Evolutionary conservation across 1,140 invertebrate species (phyloP), one percentile per base, ranked within the genome.

Genomic region (Venustaconcha ellipsiformis): DNA sequence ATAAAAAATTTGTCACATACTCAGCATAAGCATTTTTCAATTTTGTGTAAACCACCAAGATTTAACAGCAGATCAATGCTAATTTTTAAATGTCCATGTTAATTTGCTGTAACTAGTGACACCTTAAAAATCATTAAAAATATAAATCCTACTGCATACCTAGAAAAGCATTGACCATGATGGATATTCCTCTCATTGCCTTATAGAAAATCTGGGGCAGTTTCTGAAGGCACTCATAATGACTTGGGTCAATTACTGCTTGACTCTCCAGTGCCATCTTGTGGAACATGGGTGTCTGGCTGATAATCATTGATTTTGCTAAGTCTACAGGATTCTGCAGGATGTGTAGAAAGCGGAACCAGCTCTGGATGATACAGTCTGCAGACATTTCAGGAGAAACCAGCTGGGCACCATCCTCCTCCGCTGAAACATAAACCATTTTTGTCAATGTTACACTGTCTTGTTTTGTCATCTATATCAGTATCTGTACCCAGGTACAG

Each of bases 281-380:
- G 14, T 96, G 88, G 86, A 96, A 96, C 79, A 95, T 94, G 59
- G 94, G 95, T 0, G 95, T 96, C 85, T 96, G 94, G 78, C 94
- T 95, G 76, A 97, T 94, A 59, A 96, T 92, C 79, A 95, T 93
- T 0, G 96, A 95, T 55, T 95, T 93, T 83, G 95, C 96, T 67
- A 99, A 91, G 83, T 97, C 96, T 0, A 97, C 95, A 0, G 97
- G 97, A 90, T 98, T 98, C 30, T 97, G 96, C 78, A 98, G 93
- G 57, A 95, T 96, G 82, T 98, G 96, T 58, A 99, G 90, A 83
- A 99, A 94, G 74, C 97, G 93, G 90, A 96, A 99, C 97, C 97
- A 99, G 84, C 94, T 94, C 91, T 99, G 97, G 58, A 95, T 94
- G 18, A 98, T 93, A 77, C 95, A 95, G 87, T 98, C 96, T 80